Conservation (phyloP, 1,140 invertebrate species). For the Drosophila sechellia region DNA sequence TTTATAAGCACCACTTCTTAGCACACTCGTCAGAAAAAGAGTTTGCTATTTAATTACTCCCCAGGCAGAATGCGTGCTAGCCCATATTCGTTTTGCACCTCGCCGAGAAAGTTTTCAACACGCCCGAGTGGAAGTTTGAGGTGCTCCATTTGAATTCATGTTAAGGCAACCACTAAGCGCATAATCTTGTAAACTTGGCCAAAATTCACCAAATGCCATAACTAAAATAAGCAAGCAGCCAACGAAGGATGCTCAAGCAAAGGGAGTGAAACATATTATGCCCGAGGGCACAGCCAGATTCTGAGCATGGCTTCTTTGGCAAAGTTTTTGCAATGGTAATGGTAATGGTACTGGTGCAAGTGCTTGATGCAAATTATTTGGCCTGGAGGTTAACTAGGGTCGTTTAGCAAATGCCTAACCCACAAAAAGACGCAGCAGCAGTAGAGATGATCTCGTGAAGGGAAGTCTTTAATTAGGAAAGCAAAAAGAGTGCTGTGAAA, state of each 20-base stretch:
- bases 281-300: conserved; percentile 66
- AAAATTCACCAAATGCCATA: conserved; percentile 77
- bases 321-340: conserved; percentile 54
- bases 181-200: conserved; percentile 82
- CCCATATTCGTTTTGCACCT: conserved; percentile 64
- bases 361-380: conserved; percentile 82
- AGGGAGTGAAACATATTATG: conserved; percentile 40
- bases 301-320: conserved; percentile 45
- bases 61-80: conserved; percentile 29
- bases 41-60: conserved; percentile 71
- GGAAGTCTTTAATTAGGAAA: not conserved
- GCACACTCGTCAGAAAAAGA: conserved; percentile 32
- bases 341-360: conserved; percentile 60
- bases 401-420: conserved; percentile 80
- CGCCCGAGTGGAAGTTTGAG: conserved; percentile 52
- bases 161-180: conserved; percentile 67
- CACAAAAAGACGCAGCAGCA: conserved; percentile 31
- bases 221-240: conserved; percentile 75
- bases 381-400: conserved; percentile 81
- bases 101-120: conserved; percentile 57
- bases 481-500: too few species aligned
- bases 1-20: conserved; percentile 13
- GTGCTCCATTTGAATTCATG: conserved; percentile 37
- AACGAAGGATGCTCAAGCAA: conserved; percentile 12
- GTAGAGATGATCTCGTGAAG: conserved; percentile 16